Conservation (phyloP, 2,888 invertebrate species). For the Cephus spinipes region DNA sequence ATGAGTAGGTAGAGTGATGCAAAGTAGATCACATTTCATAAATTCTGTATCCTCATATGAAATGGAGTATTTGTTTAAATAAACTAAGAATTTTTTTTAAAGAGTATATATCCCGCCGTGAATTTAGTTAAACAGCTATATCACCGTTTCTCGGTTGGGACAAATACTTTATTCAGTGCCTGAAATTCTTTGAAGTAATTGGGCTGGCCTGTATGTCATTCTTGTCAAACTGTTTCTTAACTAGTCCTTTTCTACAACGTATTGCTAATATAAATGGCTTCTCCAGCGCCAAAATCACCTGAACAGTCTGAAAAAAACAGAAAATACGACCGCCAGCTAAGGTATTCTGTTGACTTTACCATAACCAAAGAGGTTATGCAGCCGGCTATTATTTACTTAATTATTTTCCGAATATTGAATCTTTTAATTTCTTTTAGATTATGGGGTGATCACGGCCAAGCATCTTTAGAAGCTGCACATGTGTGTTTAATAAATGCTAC, state of each 20-base stretch:
- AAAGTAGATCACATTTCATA: neutral
- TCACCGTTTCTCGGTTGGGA: neutral
- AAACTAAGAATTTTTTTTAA: neutral
- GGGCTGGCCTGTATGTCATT: neutral
- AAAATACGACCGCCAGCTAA: constrained; percentile 84
- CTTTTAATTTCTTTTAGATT: constrained; percentile 70
- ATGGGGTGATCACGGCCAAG: constrained; percentile 99
- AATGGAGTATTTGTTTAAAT: neutral
- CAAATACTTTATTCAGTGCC: neutral
- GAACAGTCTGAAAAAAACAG: constrained; percentile 80
- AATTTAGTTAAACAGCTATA: neutral
- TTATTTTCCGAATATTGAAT: neutral
- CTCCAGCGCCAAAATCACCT: constrained; percentile 79
- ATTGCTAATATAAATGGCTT: constrained; percentile 69
- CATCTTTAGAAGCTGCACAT: constrained; percentile 86
- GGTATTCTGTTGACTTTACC: constrained; percentile 40
- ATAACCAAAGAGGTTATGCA: neutral
- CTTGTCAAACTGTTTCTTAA: neutral
- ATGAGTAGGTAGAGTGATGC: neutral
- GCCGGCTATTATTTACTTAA: neutral
- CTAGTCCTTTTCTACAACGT: neutral
- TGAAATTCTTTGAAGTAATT: neutral
- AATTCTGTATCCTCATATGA: neutral
- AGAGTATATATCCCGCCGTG: neutral
- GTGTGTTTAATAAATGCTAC: constrained; percentile 95